Percentiles rank a stretch among this genome's conserved stretches.
These are phyloP conservation scores for Eremophila alpestris DNA, from an alignment of 2,797 vertebrate genomes.

Conservation along the genomic window DNA sequence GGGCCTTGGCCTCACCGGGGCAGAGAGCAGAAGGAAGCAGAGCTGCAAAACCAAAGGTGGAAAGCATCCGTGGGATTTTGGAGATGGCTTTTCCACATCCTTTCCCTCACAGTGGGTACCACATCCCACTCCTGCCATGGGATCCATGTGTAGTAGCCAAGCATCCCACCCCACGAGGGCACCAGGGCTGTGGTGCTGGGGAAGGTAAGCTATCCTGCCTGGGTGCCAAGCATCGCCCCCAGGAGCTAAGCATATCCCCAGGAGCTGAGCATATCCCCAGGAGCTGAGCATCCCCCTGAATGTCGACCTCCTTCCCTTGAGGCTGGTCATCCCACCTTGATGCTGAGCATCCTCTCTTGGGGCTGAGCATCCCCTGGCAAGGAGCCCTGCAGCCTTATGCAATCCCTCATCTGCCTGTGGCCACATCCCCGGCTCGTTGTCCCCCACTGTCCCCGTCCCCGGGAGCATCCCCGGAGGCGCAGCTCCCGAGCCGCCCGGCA, in stretches of 20 bases:
- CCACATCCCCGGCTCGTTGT: rapidly evolving
- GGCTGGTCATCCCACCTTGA: not conserved
- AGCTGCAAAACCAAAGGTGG: not conserved
- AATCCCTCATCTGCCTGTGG: rapidly evolving
- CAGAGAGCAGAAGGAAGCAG: not conserved
- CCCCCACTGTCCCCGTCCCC: not conserved
- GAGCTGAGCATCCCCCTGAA: too few species aligned
- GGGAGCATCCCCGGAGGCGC: not conserved
- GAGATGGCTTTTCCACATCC: not conserved
- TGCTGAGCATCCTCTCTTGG: not conserved
- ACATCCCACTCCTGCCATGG: not conserved
- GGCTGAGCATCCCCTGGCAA: not conserved
- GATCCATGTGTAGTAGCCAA: not conserved
- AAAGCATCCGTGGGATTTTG: not conserved
- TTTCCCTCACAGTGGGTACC: rapidly evolving
- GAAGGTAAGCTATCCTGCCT: not conserved
- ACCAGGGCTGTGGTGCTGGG: not conserved
- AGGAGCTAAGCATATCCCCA: too few species aligned
- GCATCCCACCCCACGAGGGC: not conserved
- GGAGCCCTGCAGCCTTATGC: not conserved
- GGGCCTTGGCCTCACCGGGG: not conserved
- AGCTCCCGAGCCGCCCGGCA: not conserved
- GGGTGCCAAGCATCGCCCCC: not conserved
- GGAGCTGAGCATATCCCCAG: not conserved
- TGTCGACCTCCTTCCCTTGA: not conserved